These are phyloP conservation scores for Siphamia tubifer DNA, from an alignment of 2,113 vertebrate species.

Conservation along the genomic window DNA sequence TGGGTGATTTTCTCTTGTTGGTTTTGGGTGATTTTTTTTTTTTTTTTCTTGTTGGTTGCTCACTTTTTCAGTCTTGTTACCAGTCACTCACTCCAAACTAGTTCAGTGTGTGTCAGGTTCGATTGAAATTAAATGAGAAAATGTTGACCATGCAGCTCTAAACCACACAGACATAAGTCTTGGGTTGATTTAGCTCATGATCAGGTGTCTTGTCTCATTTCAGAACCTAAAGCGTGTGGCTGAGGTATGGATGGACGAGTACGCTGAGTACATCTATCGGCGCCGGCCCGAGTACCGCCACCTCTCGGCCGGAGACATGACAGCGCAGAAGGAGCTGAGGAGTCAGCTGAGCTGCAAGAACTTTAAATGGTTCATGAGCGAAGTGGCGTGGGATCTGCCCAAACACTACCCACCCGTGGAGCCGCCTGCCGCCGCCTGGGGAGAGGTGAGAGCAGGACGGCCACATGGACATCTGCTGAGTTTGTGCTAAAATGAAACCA, in stretches of 20 bases:
- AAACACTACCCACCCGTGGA: constrained; percentile 96
- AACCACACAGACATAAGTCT: no score
- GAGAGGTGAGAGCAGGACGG: constrained; percentile 90
- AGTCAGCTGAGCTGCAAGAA: constrained; percentile 86
- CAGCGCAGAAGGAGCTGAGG: constrained; percentile 89
- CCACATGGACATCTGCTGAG: background rate
- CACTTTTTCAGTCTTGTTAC: no score
- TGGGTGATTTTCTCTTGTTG: no score
- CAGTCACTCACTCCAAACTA: no score
- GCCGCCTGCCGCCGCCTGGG: constrained; percentile 93
- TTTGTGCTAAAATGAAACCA: no score
- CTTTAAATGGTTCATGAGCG: constrained; percentile 97
- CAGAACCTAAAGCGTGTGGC: constrained; percentile 97
- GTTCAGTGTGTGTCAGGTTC: no score
- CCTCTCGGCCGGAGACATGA: constrained; percentile 90
- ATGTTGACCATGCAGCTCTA: no score
- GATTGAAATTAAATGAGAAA: no score
- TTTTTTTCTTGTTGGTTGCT: no score
- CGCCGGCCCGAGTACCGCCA: constrained; percentile 95
- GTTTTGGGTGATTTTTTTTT: no score
- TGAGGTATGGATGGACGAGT: constrained; percentile 99
- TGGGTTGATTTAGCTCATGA: background rate
- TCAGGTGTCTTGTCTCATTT: background rate
- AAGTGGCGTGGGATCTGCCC: constrained; percentile 96
- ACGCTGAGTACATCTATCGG: constrained; percentile 93